Evolutionary conservation across 2,797 vertebrate genomes (phyloP), one percentile per base, ranked within the genome.

Genomic region (Decapterus maruadsi): DNA sequence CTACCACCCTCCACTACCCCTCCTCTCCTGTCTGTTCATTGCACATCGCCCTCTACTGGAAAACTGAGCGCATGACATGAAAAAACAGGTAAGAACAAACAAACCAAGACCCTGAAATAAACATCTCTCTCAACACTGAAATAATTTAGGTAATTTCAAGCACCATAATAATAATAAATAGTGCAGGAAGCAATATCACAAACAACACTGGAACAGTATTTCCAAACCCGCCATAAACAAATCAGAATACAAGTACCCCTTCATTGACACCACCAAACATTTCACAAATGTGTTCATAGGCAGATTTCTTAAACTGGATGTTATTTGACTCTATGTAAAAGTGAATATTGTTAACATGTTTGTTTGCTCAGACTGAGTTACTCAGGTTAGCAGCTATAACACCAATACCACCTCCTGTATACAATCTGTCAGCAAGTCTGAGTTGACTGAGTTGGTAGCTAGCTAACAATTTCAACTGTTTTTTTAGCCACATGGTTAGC

Each of bases 31-130:
- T 57, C 69, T 59, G 71, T 12, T 40, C 69, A 29, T 12, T 1
- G 4, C 20, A 83, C 72, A 79, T 58, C 62, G 38, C 72, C 87
- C 86, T 87, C 94, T 91, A 66, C 80, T 89, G 93, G 89, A 81
- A 1, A 58, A 12, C 43, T 6, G 3, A 42, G 50, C 8, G 12
- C 13, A 77, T 0, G 7, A 55, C 55, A 62, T 17, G 1, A 22
- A 12, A 53, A 59, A 69, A 67, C 26, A 56, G 17, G 4, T 1
- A 0, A 16, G 3, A 62, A 45, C n/a, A 55, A 57, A 75, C 16
- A 59, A 17, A 72, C 11, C 26, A 12, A 16, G 22, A 34, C 22
- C 43, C 45, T 65, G 60, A 71, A 77, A 71, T 64, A 50, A 72
- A 81, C 22, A 40, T 38, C 9, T 53, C 61, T 50, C 10, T 59